Evolutionary conservation across 2,888 invertebrate genomes (phyloP), one percentile per base, ranked within the genome.

Genomic region (Tetrapedia diversipes): DNA sequence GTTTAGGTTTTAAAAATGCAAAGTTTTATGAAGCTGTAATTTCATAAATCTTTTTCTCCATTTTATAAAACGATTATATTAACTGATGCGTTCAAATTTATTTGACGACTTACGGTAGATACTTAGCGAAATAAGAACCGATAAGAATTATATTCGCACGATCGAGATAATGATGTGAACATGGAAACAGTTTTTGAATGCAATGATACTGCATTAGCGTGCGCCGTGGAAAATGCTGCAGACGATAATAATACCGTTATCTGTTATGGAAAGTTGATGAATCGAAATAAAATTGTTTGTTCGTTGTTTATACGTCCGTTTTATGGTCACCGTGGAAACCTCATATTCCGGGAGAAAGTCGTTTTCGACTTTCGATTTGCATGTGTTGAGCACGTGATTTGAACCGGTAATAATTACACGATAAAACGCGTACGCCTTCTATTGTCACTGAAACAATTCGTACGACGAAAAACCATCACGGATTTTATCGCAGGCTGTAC

Each of bases 401-500:
- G 34, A 37, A 61, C 60, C 16, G 32, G 16, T 24, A 47, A 27
- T 61, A 47, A 47, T 47, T 61, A 34, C 24, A 32, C 27, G 27
- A 51, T 39, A 14, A 61, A 34, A 22, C 60, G n/a, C 2, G 11
- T n/a, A 10, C 45, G 4, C 60, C n/a, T 14, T 4, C 16, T 10
- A 68, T 49, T 41, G 57, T 27, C 16, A 19, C 19, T 1, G 8
- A 39, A 49, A 47, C 37, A 47, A 22, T 34, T 34, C 39, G 22
- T 34, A 4, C 32, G 29, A 41, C n/a, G 45, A 64, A 64, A 63
- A 59, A 67, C 54, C n/a, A 39, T 11, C 54, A 16, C 11, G 1
- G 77, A 57, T 85, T 81, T 77, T 76, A 64, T 11, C 34, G 51
- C 57, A 54, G 82, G 82, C 82, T 89, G 87, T 89, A 88, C 87